Percentiles rank a stretch among this genome's conserved stretches.
phyloP scores from a whole-genome alignment of 2,797 vertebrate species.

The Pangasius djambal region DNA sequence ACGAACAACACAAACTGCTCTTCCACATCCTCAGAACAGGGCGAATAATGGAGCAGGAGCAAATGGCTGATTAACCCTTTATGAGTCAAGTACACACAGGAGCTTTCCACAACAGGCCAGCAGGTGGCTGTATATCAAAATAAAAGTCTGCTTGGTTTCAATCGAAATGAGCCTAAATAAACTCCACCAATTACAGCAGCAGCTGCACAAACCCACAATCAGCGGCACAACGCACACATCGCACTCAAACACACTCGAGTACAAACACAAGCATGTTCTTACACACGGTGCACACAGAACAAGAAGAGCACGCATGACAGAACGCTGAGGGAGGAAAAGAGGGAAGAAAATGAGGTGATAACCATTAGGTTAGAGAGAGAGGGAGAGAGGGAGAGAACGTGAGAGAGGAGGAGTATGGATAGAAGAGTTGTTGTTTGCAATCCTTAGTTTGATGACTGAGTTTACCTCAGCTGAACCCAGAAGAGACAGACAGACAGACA shows the following conservation, averaged over 20 bases:
- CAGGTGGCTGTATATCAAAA: conserved; percentile 49
- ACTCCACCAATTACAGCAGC: conserved; percentile 15
- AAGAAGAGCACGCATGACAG: background rate
- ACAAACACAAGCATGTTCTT: background rate
- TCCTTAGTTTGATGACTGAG: conserved; percentile 23
- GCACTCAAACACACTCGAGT: background rate
- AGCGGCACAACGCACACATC: background rate
- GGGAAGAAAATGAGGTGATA: conserved; percentile 14
- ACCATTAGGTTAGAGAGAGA: background rate
- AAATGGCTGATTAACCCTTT: conserved; percentile 40
- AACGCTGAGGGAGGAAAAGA: background rate
- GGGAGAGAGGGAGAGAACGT: background rate
- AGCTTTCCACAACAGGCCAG: conserved; percentile 28
- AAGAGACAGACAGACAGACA: background rate
- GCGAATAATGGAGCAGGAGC: conserved; percentile 1
- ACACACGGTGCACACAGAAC: background rate
- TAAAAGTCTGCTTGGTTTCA: conserved; percentile 33
- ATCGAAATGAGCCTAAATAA: conserved; percentile 27
- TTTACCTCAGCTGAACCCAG: conserved; percentile 38
- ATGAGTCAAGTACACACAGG: background rate
- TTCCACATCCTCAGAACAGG: background rate
- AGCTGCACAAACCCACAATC: conserved; percentile 30
- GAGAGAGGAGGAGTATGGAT: background rate
- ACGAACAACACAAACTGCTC: conserved; percentile 2
- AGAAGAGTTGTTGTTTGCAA: background rate